phyloP scores from a whole-genome alignment of 2,113 vertebrate genomes.

The Trichomycterus rosablanca region DNA sequence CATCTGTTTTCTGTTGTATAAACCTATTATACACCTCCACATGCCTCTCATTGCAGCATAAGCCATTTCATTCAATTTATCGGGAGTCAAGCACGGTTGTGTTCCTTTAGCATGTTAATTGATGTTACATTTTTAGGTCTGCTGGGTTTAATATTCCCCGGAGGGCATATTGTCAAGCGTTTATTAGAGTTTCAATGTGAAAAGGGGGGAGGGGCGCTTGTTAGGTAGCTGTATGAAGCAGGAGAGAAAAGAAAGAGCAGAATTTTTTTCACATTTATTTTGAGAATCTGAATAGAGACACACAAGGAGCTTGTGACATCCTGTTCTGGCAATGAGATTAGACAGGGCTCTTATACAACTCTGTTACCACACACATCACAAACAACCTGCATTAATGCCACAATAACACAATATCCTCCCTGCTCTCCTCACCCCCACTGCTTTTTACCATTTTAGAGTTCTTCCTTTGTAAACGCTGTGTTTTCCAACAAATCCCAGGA shows the following conservation, averaged over 20 bases:
- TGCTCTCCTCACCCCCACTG: constrained; percentile 31
- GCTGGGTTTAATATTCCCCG: constrained; percentile 47
- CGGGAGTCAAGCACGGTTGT: constrained; percentile 13
- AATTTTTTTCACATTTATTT: constrained; percentile 39
- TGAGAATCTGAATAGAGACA: constrained; percentile 37
- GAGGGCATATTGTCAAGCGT: constrained; percentile 65
- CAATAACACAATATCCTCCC: constrained; percentile 56
- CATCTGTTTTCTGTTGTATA: not conserved
- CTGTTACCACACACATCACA: constrained; percentile 86
- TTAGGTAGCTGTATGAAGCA: too few relatives aligned
- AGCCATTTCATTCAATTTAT: too few relatives aligned
- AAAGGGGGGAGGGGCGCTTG: constrained; percentile 6
- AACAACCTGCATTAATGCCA: constrained; percentile 92
- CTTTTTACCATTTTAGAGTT: constrained; percentile 89
- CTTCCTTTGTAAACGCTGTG: constrained; percentile 93
- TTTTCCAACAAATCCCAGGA: constrained; percentile 97
- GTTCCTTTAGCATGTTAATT: too few relatives aligned
- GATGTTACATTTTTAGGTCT: constrained; percentile 62
- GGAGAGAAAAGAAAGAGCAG: constrained; percentile 23
- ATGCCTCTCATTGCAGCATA: too few relatives aligned
- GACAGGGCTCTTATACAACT: constrained; percentile 93
- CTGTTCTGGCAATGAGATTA: constrained; percentile 93
- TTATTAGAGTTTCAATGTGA: constrained; percentile 68
- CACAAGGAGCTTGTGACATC: constrained; percentile 60
- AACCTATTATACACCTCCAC: not conserved